Percentiles rank a stretch among this genome's conserved stretches.
These are phyloP conservation scores for Poecilia picta DNA, from an alignment of 2,797 vertebrate species.

Conservation along the genomic window DNA sequence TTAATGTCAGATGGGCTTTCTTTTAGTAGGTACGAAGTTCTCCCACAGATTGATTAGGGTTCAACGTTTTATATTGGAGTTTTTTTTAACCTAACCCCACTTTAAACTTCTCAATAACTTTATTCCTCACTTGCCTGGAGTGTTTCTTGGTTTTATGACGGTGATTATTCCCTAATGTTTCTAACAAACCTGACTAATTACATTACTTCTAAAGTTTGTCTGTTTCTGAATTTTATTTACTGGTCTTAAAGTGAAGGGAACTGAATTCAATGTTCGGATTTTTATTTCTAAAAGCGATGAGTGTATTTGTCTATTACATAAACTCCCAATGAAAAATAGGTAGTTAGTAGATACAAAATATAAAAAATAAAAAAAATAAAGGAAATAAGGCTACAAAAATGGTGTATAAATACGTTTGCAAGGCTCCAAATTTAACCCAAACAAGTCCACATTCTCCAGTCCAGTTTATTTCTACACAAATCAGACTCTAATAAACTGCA, in stretches of 20 bases:
- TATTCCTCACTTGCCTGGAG: neutral
- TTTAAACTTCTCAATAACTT: neutral
- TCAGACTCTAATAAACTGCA: neutral
- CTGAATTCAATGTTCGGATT: neutral
- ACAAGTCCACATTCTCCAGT: neutral
- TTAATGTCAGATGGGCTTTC: neutral
- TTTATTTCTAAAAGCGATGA: neutral
- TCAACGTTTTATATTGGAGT: neutral
- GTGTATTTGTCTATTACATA: neutral
- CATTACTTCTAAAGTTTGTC: neutral
- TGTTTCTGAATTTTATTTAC: neutral
- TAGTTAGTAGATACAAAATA: neutral
- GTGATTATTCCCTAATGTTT: neutral
- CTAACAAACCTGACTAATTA: neutral
- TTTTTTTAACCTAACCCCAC: neutral
- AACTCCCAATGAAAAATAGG: neutral
- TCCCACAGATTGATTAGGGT: neutral
- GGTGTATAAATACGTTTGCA: neutral
- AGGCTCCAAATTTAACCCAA: neutral
- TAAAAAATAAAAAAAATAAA: neutral
- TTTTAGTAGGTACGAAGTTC: neutral
- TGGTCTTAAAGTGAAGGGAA: neutral
- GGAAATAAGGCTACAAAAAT: neutral
- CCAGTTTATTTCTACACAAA: neutral
- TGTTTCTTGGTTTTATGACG: neutral